These are phyloP conservation scores for Alethe diademata DNA, from an alignment of 2,113 vertebrate species.

Conservation along the genomic window DNA sequence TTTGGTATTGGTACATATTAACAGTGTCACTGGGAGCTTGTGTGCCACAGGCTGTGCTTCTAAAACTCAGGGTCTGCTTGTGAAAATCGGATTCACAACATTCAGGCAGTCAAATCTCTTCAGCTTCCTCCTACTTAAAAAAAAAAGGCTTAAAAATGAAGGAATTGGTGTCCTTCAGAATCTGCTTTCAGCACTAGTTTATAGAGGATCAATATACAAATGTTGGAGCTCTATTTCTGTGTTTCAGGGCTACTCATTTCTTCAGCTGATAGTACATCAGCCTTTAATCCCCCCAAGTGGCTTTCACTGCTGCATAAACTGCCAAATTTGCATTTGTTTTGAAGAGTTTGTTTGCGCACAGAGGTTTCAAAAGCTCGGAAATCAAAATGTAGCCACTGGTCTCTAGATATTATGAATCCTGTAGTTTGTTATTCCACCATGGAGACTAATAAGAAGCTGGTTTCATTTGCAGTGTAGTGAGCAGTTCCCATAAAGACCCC, in stretches of 20 bases:
- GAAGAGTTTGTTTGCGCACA: slow-evolving; percentile 27
- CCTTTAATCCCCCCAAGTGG: slow-evolving; percentile 60
- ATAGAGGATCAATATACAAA: slow-evolving; percentile 47
- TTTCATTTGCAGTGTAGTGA: background rate
- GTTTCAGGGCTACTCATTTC: slow-evolving; percentile 53
- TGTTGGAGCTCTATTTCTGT: background rate
- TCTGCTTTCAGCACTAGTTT: background rate
- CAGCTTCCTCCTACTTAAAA: background rate
- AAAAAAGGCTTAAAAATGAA: background rate
- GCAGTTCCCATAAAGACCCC: background rate
- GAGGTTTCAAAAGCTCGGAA: slow-evolving; percentile 35
- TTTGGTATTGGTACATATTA: background rate
- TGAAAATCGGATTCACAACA: background rate
- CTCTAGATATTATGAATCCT: slow-evolving; percentile 10
- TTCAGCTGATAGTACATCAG: slow-evolving; percentile 56
- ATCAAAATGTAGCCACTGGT: slow-evolving; percentile 25
- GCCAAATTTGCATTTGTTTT: slow-evolving; percentile 62
- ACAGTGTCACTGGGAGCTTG: background rate
- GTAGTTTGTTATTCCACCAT: background rate
- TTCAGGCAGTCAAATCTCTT: background rate
- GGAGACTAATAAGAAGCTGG: slow-evolving; percentile 17
- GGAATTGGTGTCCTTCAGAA: slow-evolving; percentile 22
- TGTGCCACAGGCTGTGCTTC: background rate
- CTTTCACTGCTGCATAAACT: slow-evolving; percentile 40
- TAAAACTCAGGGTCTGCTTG: background rate